phyloP scores from a whole-genome alignment of 2,797 vertebrate species.

The Sebastes matsubarae region DNA sequence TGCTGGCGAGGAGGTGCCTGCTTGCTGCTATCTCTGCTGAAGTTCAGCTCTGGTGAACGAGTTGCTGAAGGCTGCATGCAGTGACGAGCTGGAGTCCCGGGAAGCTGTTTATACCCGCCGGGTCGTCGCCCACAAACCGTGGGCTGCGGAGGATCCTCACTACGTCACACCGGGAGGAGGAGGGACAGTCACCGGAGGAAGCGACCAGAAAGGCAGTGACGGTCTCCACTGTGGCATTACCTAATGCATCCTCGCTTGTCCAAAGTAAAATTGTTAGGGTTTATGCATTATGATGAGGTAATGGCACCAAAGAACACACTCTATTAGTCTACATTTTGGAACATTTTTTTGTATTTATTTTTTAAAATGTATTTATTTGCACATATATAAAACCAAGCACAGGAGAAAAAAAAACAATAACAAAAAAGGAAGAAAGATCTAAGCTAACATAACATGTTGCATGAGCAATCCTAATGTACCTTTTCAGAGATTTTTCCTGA shows the following conservation, averaged over 20 bases:
- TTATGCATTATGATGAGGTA: neutral
- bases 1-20: conserved; percentile 76
- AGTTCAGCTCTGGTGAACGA: conserved; percentile 79
- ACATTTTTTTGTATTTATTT: no score
- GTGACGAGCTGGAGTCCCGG: conserved; percentile 54
- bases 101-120: conserved; percentile 71
- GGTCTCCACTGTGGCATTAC: conserved; percentile 6
- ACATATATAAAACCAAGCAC: no score
- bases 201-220: conserved; percentile 69
- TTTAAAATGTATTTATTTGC: no score
- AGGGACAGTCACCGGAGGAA: conserved; percentile 65
- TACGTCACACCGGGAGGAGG: conserved; percentile 67
- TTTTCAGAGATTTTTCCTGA: no score
- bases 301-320: neutral
- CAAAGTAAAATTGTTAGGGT: neutral
- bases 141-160: conserved; percentile 74
- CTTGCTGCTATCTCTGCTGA: conserved; percentile 85
- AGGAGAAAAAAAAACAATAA: no score
- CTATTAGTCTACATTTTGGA: neutral
- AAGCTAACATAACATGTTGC: no score
- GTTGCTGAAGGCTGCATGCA: conserved; percentile 70
- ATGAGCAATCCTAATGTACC: no score
- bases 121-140: conserved; percentile 65
- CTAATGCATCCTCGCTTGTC: neutral
- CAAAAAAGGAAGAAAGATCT: no score